Conservation (phyloP, 2,797 vertebrate species). For the Paguma larvata region DNA sequence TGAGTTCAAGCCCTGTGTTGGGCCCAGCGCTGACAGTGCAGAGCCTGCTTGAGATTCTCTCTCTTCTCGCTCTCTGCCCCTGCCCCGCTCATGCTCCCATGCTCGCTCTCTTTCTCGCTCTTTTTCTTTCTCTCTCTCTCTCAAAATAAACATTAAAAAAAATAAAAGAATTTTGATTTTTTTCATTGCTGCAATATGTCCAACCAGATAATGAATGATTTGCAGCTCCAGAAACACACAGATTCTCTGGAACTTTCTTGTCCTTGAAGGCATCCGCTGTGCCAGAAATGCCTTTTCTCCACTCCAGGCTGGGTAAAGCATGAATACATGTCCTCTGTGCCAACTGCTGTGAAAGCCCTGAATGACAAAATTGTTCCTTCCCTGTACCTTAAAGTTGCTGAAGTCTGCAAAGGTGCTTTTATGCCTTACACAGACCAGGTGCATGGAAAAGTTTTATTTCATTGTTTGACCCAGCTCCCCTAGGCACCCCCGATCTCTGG, state of each 20-base stretch:
- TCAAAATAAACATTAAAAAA: no score
- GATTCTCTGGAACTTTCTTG: not conserved
- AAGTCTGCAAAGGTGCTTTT: not conserved
- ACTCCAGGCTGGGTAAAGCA: not conserved
- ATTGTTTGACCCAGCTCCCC: not conserved
- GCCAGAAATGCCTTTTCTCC: not conserved
- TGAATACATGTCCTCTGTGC: not conserved
- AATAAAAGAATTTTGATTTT: slow-evolving; percentile 27
- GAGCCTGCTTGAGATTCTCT: no score
- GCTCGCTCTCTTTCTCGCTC: no score
- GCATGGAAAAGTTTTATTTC: not conserved
- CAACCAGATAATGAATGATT: slow-evolving; percentile 6
- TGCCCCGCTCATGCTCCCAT: no score
- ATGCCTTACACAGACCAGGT: not conserved
- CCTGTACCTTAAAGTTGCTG: not conserved
- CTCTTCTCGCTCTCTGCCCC: no score
- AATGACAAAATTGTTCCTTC: not conserved
- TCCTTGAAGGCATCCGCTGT: not conserved
- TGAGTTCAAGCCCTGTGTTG: no score
- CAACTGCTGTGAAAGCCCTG: not conserved
- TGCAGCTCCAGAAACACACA: not conserved
- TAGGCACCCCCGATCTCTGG: not conserved
- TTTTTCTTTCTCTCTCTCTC: no score
- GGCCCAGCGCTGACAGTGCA: no score
- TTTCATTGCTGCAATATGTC: not conserved